A percentile compares a stretch with the other conserved stretches of the same genome.
These are phyloP conservation scores for Cantharis lateralis DNA, from an alignment of 2,888 invertebrate genomes.

Conservation along the genomic window DNA sequence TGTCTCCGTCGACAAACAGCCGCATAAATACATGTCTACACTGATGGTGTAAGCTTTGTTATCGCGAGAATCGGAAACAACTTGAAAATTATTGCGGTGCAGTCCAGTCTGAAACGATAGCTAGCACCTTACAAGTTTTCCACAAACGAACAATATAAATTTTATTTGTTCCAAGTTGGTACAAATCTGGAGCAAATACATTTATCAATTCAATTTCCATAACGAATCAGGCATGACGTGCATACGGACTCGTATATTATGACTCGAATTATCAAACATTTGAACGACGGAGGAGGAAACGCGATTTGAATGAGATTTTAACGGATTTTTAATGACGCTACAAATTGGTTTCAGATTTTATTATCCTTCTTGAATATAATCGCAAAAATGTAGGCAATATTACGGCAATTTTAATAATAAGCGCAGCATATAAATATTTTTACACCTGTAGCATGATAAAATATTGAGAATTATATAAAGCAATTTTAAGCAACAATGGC, in stretches of 20 bases:
- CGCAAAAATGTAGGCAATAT: neutral
- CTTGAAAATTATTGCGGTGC: conserved; percentile 32
- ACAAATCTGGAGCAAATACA: conserved; percentile 41
- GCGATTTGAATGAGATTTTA: conserved; percentile 24
- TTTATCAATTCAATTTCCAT: conserved; percentile 42
- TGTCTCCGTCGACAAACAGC: conserved; percentile 45
- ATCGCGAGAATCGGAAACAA: conserved; percentile 39
- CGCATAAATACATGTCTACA: conserved; percentile 47
- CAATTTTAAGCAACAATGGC: neutral
- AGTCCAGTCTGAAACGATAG: conserved; percentile 23
- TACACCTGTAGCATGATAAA: neutral
- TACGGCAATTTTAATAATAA: neutral
- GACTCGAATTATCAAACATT: conserved; percentile 13
- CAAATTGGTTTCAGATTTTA: conserved; percentile 1
- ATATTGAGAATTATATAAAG: neutral
- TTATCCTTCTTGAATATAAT: neutral
- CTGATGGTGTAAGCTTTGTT: conserved; percentile 41
- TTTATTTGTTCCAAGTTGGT: conserved; percentile 30
- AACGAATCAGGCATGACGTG: conserved; percentile 40
- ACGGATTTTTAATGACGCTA: conserved; percentile 26
- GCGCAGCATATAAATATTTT: neutral
- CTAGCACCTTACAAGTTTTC: conserved; percentile 26
- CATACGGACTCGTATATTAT: conserved; percentile 35
- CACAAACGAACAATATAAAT: conserved; percentile 38
- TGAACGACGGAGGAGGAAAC: conserved; percentile 4